Evolutionary conservation across 2,888 invertebrate genomes (phyloP).

Genomic region (Deroplatys truncata): DNA sequence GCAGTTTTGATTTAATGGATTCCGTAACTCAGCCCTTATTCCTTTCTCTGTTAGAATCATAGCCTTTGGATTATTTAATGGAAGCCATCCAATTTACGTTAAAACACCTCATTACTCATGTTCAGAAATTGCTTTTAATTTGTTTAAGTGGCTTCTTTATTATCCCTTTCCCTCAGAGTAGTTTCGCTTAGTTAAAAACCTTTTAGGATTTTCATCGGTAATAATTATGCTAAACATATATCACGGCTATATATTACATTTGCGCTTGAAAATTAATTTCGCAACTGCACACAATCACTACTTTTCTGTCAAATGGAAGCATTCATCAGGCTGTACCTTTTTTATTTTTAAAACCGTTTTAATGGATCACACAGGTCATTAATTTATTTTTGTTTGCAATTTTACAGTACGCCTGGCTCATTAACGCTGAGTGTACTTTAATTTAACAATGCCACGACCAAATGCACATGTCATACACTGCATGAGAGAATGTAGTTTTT

Average conservation of each 20-base stretch:
- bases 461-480: not conserved
- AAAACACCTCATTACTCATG: too few species aligned
- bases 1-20: too few species aligned
- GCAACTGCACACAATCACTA: not conserved
- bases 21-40: too few species aligned
- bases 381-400: not conserved
- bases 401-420: not conserved
- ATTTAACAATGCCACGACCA: not conserved
- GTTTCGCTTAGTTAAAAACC: not conserved
- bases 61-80: too few species aligned
- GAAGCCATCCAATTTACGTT: too few species aligned
- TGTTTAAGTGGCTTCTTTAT: not conserved
- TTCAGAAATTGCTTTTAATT: not conserved
- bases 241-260: not conserved
- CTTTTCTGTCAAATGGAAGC: not conserved
- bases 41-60: too few species aligned
- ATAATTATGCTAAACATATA: not conserved
- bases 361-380: not conserved
- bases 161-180: not conserved
- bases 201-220: not conserved
- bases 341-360: not conserved
- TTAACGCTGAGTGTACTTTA: not conserved
- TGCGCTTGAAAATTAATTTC: not conserved
- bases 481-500: not conserved
- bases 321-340: not conserved